Conservation (phyloP, 2,113 vertebrate species). For the Sula dactylatra region DNA sequence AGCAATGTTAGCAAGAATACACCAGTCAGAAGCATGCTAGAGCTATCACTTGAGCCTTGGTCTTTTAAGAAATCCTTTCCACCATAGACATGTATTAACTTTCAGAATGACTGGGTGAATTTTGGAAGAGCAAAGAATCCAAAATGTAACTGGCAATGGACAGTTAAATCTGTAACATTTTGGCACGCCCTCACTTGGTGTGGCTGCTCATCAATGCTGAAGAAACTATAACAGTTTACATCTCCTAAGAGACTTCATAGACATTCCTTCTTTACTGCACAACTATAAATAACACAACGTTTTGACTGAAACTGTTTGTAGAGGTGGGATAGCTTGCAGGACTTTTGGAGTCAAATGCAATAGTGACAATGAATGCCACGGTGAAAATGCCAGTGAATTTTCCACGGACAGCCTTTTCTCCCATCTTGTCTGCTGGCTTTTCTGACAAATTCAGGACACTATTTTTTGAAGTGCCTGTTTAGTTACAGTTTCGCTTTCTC, state of each 20-base stretch:
- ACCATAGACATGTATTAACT: background rate
- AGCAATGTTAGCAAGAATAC: background rate
- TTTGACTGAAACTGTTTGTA: background rate
- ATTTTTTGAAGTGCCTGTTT: background rate
- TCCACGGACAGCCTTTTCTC: background rate
- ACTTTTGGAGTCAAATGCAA: background rate
- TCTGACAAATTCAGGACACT: background rate
- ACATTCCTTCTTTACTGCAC: background rate
- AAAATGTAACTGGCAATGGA: background rate
- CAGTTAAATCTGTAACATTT: background rate
- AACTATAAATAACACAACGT: background rate
- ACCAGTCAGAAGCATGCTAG: background rate
- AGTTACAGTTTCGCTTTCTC: background rate
- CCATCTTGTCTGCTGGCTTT: background rate
- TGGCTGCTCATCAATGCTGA: background rate
- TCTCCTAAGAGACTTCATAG: background rate
- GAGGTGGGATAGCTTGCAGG: background rate
- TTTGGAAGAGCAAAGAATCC: background rate
- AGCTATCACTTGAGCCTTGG: background rate
- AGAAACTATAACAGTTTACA: background rate
- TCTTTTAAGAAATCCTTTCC: background rate
- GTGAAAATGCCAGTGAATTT: background rate
- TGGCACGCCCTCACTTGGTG: background rate
- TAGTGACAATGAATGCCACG: background rate
- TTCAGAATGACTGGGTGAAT: rapidly evolving